A percentile compares a stretch with the other conserved stretches of the same genome.
These are phyloP conservation scores for Limenitis camilla DNA, from an alignment of 2,888 invertebrate species.

Conservation along the genomic window DNA sequence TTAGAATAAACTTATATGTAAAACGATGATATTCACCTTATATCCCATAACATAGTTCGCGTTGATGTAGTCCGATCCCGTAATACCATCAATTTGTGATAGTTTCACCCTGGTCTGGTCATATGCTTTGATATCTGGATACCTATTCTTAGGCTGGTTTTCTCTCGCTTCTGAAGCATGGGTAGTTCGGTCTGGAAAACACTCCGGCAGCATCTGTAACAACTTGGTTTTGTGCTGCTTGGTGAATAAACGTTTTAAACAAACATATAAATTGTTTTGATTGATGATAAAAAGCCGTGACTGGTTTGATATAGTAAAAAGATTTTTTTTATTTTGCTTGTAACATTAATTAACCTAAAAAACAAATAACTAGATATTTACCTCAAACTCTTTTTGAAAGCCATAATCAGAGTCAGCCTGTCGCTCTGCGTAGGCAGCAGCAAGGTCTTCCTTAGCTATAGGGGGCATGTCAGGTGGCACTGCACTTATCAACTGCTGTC, in stretches of 20 bases:
- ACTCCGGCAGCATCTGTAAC: constrained; percentile 83
- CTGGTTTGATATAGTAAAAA: too few species aligned
- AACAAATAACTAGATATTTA: constrained; percentile 28
- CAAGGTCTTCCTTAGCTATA: constrained; percentile 81
- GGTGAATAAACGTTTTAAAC: constrained; percentile 18
- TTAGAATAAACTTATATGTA: neutral
- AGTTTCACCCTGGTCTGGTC: constrained; percentile 93
- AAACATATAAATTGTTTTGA: too few species aligned
- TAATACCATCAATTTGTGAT: constrained; percentile 82
- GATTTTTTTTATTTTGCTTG: too few species aligned
- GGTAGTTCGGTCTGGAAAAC: constrained; percentile 89
- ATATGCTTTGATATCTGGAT: constrained; percentile 94
- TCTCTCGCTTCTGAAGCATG: constrained; percentile 90
- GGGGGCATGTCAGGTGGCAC: constrained; percentile 89
- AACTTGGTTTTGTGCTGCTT: constrained; percentile 37
- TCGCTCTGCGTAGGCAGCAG: constrained; percentile 85
- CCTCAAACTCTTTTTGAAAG: constrained; percentile 93
- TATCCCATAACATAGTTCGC: constrained; percentile 94
- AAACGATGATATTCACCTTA: constrained; percentile 64
- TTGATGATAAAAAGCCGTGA: too few species aligned
- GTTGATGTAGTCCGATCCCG: constrained; percentile 92
- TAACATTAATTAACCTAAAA: too few species aligned
- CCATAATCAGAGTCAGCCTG: constrained; percentile 92
- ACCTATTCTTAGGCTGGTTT: constrained; percentile 90
- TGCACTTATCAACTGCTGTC: constrained; percentile 75